Evolutionary conservation across 2,888 invertebrate genomes (phyloP).

Genomic region (Sialis fuliginosa): DNA sequence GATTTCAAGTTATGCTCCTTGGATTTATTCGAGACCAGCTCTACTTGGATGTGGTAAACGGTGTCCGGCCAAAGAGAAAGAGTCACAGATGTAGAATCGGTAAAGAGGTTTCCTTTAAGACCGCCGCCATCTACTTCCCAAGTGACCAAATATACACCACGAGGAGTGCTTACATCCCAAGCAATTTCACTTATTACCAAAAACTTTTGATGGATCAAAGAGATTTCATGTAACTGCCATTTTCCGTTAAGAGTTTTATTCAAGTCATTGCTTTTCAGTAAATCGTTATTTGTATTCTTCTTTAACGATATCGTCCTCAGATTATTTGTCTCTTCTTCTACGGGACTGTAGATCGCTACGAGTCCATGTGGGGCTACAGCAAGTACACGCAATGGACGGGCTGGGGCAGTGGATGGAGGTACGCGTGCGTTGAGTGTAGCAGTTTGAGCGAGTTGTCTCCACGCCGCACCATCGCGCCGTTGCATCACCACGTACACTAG

Average conservation of each 20-base stretch:
- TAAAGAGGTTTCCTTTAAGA: constrained; percentile 63
- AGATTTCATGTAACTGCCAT: constrained; percentile 50
- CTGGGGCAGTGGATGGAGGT: constrained; percentile 37
- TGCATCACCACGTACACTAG: constrained; percentile 54
- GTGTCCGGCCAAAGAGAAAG: constrained; percentile 68
- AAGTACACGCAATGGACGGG: constrained; percentile 39
- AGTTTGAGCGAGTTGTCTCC: constrained; percentile 49
- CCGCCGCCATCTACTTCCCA: constrained; percentile 75
- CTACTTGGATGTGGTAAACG: constrained; percentile 63
- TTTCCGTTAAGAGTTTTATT: constrained; percentile 30
- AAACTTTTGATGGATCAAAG: constrained; percentile 54
- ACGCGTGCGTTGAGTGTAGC: constrained; percentile 43
- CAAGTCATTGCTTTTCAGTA: constrained; percentile 18
- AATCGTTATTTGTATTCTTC: constrained; percentile 31
- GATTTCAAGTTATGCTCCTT: constrained; percentile 43
- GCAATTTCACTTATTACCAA: constrained; percentile 53
- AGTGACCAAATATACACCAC: constrained; percentile 57
- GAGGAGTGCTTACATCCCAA: constrained; percentile 48
- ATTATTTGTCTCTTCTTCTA: constrained; percentile 31
- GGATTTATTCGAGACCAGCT: constrained; percentile 39
- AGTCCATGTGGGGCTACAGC: constrained; percentile 53
- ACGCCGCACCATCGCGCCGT: constrained; percentile 41
- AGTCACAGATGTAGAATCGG: constrained; percentile 62
- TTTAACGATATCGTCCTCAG: constrained; percentile 17
- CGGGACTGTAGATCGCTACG: constrained; percentile 51